These are phyloP conservation scores for Cordilura impudica DNA, from an alignment of 2,888 invertebrate genomes.

Conservation along the genomic window DNA sequence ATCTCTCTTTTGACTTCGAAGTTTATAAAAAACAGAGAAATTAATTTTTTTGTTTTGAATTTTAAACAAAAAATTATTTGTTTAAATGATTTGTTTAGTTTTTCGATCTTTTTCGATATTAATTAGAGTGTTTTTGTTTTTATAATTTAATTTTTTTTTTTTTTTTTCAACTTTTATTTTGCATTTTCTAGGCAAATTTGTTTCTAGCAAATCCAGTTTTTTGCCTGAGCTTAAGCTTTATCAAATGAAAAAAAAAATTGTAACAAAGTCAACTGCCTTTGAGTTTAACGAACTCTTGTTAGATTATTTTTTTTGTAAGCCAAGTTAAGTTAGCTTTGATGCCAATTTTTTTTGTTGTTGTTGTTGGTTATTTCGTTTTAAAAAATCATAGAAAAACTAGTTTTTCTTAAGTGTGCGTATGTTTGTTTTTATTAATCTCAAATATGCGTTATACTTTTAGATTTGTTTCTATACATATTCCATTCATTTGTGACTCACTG, in stretches of 20 bases:
- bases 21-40: too few relatives aligned
- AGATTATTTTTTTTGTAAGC: conserved; percentile 24
- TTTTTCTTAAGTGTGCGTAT: conserved; percentile 47
- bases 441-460: conserved; percentile 50
- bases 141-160: too few relatives aligned
- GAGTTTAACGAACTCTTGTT: conserved; percentile 59
- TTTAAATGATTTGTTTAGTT: too few relatives aligned
- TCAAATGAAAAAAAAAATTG: conserved; percentile 35
- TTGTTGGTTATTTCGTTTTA: background rate
- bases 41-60: too few relatives aligned
- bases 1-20: too few relatives aligned
- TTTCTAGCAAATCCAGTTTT: conserved; percentile 7
- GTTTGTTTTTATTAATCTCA: conserved; percentile 50
- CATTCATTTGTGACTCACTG: conserved; percentile 42
- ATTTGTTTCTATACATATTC: background rate
- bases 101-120: too few relatives aligned
- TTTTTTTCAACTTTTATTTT: too few relatives aligned
- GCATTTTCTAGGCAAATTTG: background rate
- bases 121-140: too few relatives aligned
- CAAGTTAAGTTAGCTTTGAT: conserved; percentile 35
- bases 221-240: conserved; percentile 5
- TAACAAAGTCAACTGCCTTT: conserved; percentile 62
- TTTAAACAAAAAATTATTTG: too few relatives aligned
- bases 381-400: conserved; percentile 44
- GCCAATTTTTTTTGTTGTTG: conserved; percentile 42